Evolutionary conservation across 2,888 invertebrate species (phyloP).

Genomic region (Acrocyrtus sp.): DNA sequence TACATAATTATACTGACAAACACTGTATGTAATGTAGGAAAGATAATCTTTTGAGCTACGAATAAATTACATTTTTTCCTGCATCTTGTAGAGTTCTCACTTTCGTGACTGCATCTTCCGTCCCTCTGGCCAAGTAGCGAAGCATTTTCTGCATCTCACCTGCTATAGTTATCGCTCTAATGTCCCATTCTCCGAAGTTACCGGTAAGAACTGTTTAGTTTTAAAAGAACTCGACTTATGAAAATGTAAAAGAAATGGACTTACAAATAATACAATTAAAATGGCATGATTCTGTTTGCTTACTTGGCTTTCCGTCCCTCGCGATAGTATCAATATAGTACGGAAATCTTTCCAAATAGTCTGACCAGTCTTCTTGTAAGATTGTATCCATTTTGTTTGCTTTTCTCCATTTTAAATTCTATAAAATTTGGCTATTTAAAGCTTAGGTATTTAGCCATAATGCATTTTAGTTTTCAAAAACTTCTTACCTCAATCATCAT

Average conservation of each 20-base stretch:
- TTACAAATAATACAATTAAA: not conserved
- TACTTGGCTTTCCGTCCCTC: constrained; percentile 30
- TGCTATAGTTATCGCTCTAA: constrained; percentile 9
- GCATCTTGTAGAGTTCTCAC: constrained; percentile 16
- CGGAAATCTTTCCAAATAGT: constrained; percentile 20
- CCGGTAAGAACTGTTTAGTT: constrained; percentile 13
- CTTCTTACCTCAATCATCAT: too few species aligned
- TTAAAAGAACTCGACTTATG: not conserved
- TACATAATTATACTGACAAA: too few species aligned
- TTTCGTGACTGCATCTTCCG: constrained; percentile 6
- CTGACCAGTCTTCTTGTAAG: constrained; percentile 24
- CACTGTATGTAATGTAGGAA: too few species aligned
- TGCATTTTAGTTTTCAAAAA: too few species aligned
- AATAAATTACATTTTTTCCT: constrained; percentile 24
- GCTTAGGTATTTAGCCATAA: not conserved
- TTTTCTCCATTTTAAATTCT: constrained; percentile 43
- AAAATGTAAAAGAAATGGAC: not conserved
- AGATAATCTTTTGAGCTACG: too few species aligned
- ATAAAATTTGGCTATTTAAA: not conserved
- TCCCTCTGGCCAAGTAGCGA: constrained; percentile 13
- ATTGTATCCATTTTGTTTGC: constrained; percentile 33
- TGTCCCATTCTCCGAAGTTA: constrained; percentile 41
- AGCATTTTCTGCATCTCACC: constrained; percentile 23
- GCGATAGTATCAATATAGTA: constrained; percentile 10
- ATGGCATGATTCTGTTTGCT: too few species aligned